phyloP scores from a whole-genome alignment of 2,888 invertebrate species.

The Cosmopolites sordidus region DNA sequence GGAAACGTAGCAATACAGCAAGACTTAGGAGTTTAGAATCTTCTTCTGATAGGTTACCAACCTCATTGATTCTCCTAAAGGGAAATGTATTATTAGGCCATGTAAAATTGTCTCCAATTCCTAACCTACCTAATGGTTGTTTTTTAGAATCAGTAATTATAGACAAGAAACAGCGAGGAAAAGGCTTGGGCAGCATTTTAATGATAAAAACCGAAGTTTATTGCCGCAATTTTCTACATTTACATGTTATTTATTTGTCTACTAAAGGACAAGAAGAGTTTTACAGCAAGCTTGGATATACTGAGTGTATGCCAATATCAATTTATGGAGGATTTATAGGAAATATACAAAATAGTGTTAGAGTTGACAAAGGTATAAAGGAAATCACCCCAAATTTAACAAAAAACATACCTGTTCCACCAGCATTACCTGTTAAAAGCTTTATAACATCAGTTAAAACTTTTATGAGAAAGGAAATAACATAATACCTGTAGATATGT shows the following conservation, averaged over 20 bases:
- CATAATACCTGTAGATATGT: not conserved
- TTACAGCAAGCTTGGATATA: slow-evolving; percentile 70
- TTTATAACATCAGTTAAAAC: slow-evolving; percentile 13
- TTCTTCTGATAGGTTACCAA: slow-evolving; percentile 69
- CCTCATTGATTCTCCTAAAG: slow-evolving; percentile 64
- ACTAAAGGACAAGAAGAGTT: slow-evolving; percentile 68
- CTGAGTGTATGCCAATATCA: slow-evolving; percentile 63
- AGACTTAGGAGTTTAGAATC: slow-evolving; percentile 69
- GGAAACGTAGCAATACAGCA: slow-evolving; percentile 78
- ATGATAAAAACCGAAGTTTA: slow-evolving; percentile 73
- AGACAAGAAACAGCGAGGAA: slow-evolving; percentile 63
- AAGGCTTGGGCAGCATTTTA: slow-evolving; percentile 71
- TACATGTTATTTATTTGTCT: slow-evolving; percentile 57
- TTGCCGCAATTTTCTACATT: slow-evolving; percentile 57
- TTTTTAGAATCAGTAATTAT: slow-evolving; percentile 82
- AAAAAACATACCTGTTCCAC: slow-evolving; percentile 13
- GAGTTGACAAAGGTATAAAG: not conserved
- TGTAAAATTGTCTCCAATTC: slow-evolving; percentile 71
- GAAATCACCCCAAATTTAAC: not conserved
- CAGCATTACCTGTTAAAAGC: slow-evolving; percentile 20
- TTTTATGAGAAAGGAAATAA: slow-evolving; percentile 25
- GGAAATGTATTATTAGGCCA: slow-evolving; percentile 65
- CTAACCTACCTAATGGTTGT: slow-evolving; percentile 65
- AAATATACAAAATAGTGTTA: not conserved
- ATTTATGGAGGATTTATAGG: slow-evolving; percentile 56